phyloP scores from a whole-genome alignment of 2,888 invertebrate genomes.

The Tipula helvola region DNA sequence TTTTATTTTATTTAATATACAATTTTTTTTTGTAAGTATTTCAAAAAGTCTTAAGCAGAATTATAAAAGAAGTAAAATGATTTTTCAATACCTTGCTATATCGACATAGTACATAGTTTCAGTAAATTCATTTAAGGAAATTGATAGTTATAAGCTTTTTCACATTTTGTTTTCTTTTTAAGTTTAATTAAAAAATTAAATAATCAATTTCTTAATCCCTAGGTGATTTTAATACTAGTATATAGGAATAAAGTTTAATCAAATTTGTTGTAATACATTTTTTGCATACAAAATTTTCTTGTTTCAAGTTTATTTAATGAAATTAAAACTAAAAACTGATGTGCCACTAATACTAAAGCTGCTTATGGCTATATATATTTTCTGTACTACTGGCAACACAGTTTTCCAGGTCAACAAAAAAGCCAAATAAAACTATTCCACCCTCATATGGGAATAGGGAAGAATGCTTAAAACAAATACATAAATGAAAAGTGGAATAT shows the following conservation, averaged over 20 bases:
- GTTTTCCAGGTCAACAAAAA: too few species aligned
- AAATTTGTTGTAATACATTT: not conserved
- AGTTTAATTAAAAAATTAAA: not conserved
- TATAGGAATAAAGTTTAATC: not conserved
- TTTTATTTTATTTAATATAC: not conserved
- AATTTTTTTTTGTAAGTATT: not conserved
- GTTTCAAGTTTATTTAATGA: not conserved
- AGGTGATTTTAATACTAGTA: not conserved
- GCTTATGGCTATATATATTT: too few species aligned
- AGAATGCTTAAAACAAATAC: too few species aligned
- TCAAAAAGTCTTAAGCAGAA: not conserved
- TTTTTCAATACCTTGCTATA: not conserved
- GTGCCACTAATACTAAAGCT: not conserved
- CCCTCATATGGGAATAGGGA: too few species aligned
- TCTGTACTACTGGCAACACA: too few species aligned
- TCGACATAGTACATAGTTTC: not conserved
- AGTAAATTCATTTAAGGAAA: not conserved
- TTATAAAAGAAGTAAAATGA: not conserved
- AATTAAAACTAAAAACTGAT: not conserved
- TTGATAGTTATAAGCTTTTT: not conserved
- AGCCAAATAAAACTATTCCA: too few species aligned
- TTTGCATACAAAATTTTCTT: not conserved
- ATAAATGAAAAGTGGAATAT: not conserved
- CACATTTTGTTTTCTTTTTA: not conserved
- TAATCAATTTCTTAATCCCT: not conserved